phyloP scores from a whole-genome alignment of 2,113 vertebrate genomes.

The Lycaon pictus region DNA sequence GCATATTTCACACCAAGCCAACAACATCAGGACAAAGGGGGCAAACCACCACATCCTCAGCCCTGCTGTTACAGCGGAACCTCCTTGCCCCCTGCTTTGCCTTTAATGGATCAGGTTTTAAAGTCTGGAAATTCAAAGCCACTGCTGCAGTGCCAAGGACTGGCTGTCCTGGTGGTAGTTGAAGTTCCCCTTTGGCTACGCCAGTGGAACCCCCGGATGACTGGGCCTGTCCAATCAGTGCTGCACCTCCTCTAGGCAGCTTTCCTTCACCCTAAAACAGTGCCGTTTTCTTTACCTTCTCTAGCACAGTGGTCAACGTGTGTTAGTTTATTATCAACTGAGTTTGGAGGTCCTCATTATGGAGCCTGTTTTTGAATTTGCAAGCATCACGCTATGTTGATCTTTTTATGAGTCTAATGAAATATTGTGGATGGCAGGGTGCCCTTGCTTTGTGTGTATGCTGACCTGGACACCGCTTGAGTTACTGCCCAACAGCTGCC shows the following conservation, averaged over 20 bases:
- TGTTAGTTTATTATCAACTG: not conserved
- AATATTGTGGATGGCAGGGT: rapidly evolving
- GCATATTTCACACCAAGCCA: conserved; percentile 41
- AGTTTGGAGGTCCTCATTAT: not conserved
- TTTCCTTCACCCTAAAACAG: not conserved
- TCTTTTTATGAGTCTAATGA: not conserved
- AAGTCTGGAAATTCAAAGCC: not conserved
- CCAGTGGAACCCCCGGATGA: not conserved
- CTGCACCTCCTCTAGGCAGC: not conserved
- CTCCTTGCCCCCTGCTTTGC: not conserved
- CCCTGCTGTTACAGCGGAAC: not conserved
- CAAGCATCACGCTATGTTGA: not conserved
- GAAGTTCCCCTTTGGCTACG: not conserved
- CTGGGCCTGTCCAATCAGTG: not conserved
- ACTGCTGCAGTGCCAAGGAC: not conserved
- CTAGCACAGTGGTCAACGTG: not conserved
- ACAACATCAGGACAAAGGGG: not conserved
- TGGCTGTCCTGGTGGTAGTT: not conserved
- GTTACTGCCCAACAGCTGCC: not conserved
- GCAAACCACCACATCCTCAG: not conserved
- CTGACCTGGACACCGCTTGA: not conserved
- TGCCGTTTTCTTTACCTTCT: not conserved
- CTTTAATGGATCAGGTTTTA: conserved; percentile 42
- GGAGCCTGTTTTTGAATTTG: not conserved
- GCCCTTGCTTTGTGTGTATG: not conserved